Evolutionary conservation across 2,888 invertebrate genomes (phyloP).

Genomic region (Pterostichus madidus): DNA sequence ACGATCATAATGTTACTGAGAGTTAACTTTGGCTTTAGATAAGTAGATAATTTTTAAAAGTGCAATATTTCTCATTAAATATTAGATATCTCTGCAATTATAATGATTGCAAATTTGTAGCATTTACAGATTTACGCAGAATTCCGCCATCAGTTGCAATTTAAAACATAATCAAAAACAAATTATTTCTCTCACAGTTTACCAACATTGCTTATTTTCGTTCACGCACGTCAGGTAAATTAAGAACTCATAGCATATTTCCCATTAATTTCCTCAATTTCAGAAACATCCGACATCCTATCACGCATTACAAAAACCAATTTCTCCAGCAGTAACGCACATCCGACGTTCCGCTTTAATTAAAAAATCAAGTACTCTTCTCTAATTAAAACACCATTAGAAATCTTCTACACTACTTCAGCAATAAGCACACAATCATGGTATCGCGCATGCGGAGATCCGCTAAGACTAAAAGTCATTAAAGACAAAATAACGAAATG

Average conservation of each 20-base stretch:
- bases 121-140: neutral
- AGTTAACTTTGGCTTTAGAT: too few relatives aligned
- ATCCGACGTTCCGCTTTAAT: conserved; percentile 47
- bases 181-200: neutral
- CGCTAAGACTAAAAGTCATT: neutral
- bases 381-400: conserved; percentile 40
- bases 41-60: too few relatives aligned
- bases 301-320: conserved; percentile 12
- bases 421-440: conserved; percentile 7
- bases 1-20: too few relatives aligned
- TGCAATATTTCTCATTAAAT: too few relatives aligned
- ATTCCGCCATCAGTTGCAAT: neutral
- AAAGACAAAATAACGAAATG: conserved; percentile 1
- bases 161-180: neutral
- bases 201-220: neutral
- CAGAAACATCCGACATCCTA: conserved; percentile 7
- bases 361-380: conserved; percentile 25
- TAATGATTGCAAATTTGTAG: neutral
- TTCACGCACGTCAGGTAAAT: neutral
- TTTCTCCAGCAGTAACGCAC: conserved; percentile 30
- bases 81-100: neutral
- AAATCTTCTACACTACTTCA: conserved; percentile 11
- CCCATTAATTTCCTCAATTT: conserved; percentile 26
- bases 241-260: neutral
- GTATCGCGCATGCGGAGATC: conserved; percentile 19